A percentile compares a stretch with the other conserved stretches of the same genome.
Evolutionary conservation across 2,797 vertebrate genomes (phyloP).

Genomic region (Cottoperca gobio): DNA sequence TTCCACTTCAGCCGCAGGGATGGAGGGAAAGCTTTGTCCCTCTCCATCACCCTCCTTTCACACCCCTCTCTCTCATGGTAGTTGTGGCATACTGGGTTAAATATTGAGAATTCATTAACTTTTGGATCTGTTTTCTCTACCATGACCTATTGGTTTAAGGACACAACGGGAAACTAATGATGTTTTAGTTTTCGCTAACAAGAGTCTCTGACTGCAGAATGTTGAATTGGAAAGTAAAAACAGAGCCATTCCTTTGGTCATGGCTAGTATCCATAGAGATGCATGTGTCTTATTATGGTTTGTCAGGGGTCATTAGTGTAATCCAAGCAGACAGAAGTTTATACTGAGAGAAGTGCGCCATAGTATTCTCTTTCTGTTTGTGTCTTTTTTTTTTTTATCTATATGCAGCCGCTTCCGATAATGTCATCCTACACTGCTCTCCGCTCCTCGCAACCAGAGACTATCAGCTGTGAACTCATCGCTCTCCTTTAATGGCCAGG

Average conservation of each 20-base stretch:
- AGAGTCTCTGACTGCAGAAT: slow-evolving; percentile 36
- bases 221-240: slow-evolving; percentile 52
- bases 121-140: slow-evolving; percentile 22
- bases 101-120: slow-evolving; percentile 45
- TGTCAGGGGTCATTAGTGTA: slow-evolving; percentile 81
- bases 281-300: slow-evolving; percentile 73
- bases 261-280: slow-evolving; percentile 64
- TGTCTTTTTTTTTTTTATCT: slow-evolving; percentile 64
- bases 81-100: slow-evolving; percentile 50
- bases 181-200: slow-evolving; percentile 51
- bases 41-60: slow-evolving; percentile 63
- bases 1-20: slow-evolving; percentile 74
- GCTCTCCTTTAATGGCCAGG: slow-evolving; percentile 74
- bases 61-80: slow-evolving; percentile 59
- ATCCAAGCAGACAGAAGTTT: slow-evolving; percentile 78
- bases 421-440: slow-evolving; percentile 82
- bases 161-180: slow-evolving; percentile 38
- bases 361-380: slow-evolving; percentile 79
- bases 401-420: slow-evolving; percentile 80
- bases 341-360: slow-evolving; percentile 70
- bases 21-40: slow-evolving; percentile 71
- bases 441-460: slow-evolving; percentile 78
- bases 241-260: slow-evolving; percentile 59
- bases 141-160: slow-evolving; percentile 52
- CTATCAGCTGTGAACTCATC: slow-evolving; percentile 76